These are phyloP conservation scores for Forficula auricularia DNA, from an alignment of 1,140 invertebrate species.

Conservation along the genomic window DNA sequence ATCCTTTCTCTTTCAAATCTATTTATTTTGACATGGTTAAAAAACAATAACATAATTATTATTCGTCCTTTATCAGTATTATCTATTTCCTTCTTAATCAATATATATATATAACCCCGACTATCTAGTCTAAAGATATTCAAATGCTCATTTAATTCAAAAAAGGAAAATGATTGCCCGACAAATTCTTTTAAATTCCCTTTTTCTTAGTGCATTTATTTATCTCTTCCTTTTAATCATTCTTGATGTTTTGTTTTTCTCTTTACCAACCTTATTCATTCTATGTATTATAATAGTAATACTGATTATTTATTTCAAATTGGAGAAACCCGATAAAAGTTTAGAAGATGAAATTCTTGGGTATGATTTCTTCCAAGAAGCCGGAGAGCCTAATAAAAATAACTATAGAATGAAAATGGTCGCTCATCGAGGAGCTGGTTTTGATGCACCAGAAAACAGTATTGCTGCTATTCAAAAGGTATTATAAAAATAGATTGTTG, in stretches of 20 bases:
- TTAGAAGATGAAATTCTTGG: constrained; percentile 28
- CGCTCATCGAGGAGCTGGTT: constrained; percentile 46
- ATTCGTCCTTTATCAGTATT: no score
- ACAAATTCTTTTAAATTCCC: no score
- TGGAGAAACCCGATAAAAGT: constrained; percentile 21
- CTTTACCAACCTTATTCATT: constrained; percentile 19
- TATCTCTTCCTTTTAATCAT: constrained; percentile 10
- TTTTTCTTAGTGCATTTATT: constrained; percentile 4
- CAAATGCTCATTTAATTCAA: no score
- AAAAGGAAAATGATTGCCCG: no score
- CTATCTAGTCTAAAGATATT: no score
- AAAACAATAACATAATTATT: no score
- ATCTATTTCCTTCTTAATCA: no score
- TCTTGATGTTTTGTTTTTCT: constrained; percentile 13
- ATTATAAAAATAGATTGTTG: no score
- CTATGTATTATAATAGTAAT: constrained; percentile 13
- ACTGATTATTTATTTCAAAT: constrained; percentile 13
- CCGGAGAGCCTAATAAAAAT: constrained; percentile 17
- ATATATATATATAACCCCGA: no score
- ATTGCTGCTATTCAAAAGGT: constrained; percentile 48
- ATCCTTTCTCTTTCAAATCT: no score
- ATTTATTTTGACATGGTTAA: no score
- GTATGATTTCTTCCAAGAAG: constrained; percentile 20
- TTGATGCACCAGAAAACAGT: constrained; percentile 59
- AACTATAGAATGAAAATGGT: constrained; percentile 32